These are phyloP conservation scores for Saturnia pavonia DNA, from an alignment of 2,888 invertebrate genomes.

Conservation along the genomic window DNA sequence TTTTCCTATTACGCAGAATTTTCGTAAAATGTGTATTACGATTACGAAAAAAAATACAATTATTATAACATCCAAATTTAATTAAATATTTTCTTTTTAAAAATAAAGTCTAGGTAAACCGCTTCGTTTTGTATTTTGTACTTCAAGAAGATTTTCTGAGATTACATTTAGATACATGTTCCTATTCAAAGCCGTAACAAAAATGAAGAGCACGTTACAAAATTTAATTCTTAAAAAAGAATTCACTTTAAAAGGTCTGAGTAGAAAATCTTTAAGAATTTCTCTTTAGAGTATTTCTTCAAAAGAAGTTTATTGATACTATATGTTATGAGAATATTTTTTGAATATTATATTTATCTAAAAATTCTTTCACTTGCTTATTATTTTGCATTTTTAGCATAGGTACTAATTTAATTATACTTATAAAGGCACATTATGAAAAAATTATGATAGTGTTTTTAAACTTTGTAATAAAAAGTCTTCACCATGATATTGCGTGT, in stretches of 20 bases:
- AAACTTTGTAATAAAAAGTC: too few relatives aligned
- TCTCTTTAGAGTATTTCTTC: neutral
- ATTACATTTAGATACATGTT: conserved; percentile 8
- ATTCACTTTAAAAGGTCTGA: neutral
- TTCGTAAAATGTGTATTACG: too few relatives aligned
- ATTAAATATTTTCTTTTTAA: neutral
- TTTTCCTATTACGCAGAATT: neutral
- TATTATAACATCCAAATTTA: neutral
- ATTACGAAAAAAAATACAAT: too few relatives aligned
- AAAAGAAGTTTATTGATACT: neutral
- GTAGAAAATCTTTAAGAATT: neutral
- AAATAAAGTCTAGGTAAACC: neutral
- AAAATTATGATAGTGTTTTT: too few relatives aligned
- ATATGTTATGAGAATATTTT: neutral
- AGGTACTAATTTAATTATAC: too few relatives aligned
- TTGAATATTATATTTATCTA: neutral
- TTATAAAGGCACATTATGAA: too few relatives aligned
- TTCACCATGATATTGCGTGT: too few relatives aligned
- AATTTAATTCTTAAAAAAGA: conserved; percentile 5
- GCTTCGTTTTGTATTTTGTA: neutral
- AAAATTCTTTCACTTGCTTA: too few relatives aligned
- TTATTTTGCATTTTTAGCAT: too few relatives aligned
- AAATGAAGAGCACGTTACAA: conserved; percentile 16
- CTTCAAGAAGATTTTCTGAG: conserved; percentile 14
- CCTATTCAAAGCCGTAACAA: conserved; percentile 2